Evolutionary conservation across 1,140 invertebrate genomes (phyloP).

Genomic region (Cydia amplana): DNA sequence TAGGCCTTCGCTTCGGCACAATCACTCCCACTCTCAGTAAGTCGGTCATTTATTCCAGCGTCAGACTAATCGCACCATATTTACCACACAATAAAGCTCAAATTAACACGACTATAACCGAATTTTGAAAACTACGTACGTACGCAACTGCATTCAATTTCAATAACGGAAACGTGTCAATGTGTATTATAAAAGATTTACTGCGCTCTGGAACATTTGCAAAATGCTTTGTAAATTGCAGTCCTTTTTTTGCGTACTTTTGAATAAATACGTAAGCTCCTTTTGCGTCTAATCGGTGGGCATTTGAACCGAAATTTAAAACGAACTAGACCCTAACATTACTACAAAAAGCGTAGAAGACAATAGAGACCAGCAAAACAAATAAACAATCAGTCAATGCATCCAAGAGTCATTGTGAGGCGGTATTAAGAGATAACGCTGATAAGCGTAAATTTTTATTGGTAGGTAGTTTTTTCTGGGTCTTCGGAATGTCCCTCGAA

Average conservation of each 20-base stretch:
- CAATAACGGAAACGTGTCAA: constrained; percentile 16
- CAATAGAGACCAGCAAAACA: constrained; percentile 1
- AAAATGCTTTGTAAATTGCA: background rate
- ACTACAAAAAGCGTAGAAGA: background rate
- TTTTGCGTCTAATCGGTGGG: constrained; percentile 1
- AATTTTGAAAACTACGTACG: background rate
- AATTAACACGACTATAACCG: background rate
- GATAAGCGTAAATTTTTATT: background rate
- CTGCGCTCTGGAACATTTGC: constrained; percentile 6
- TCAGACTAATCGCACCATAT: background rate
- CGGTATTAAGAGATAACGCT: constrained; percentile 2
- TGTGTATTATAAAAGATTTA: constrained; percentile 2
- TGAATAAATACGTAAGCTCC: constrained; percentile 10
- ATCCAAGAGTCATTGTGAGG: background rate
- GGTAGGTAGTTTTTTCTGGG: background rate
- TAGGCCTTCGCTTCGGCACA: constrained; percentile 1
- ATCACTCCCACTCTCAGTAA: background rate
- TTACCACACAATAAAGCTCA: background rate
- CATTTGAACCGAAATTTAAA: constrained; percentile 6
- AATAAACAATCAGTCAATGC: constrained; percentile 7
- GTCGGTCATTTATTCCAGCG: background rate
- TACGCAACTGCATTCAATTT: background rate
- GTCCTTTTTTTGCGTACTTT: background rate
- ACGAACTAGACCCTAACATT: background rate
- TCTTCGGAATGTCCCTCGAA: background rate